Evolutionary conservation across 2,113 vertebrate species (phyloP).

Genomic region (Syngnathus scovelli): DNA sequence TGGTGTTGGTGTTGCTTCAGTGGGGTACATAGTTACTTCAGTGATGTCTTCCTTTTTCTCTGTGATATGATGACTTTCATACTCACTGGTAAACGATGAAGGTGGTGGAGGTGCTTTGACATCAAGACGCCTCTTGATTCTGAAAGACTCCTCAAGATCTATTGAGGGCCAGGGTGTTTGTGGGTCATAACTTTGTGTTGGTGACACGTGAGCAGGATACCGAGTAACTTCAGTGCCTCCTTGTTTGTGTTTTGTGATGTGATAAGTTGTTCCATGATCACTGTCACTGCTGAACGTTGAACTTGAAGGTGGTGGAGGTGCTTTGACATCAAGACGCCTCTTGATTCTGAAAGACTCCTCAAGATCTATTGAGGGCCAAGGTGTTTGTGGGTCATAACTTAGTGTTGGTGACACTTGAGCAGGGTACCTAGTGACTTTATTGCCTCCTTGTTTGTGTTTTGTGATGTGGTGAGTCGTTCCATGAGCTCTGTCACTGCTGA

Average conservation of each 20-base stretch:
- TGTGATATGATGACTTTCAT: neutral
- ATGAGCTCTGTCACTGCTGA: constrained; percentile 21
- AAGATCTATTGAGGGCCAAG: constrained; percentile 1
- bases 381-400: neutral
- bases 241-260: neutral
- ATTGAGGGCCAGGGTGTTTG: neutral
- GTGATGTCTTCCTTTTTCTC: neutral
- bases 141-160: neutral
- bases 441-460: neutral
- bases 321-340: constrained; percentile 11
- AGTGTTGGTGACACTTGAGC: neutral
- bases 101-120: neutral
- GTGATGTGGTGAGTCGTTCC: neutral
- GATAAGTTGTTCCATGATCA: neutral
- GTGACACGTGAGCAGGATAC: neutral
- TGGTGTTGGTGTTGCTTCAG: fast-evolving
- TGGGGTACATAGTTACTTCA: no score
- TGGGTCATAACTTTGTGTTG: fast-evolving
- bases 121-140: neutral
- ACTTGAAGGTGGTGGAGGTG: neutral
- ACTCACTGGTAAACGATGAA: neutral
- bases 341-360: neutral
- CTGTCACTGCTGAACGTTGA: constrained; percentile 29
- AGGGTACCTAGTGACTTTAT: neutral
- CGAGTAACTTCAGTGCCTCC: fast-evolving